Base-by-base conservation (phyloP, 2,888 invertebrate genomes). In the Gibbula magus region DNA sequence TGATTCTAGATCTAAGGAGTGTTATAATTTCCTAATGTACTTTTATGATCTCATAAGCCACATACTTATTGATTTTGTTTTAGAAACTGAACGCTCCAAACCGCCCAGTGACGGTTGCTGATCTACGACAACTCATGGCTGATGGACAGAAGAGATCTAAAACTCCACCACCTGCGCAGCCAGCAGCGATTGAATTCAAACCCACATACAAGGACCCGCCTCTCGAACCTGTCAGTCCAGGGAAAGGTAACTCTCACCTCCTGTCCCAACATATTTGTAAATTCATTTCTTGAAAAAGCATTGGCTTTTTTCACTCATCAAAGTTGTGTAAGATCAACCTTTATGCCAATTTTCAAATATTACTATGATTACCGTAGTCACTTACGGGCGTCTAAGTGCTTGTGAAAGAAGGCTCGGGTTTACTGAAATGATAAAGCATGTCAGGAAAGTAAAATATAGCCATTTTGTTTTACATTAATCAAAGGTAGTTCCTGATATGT, bases 51-150 rank as follows among this genome's bases (percentile, higher is more conserved):
- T 45, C 5, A 45, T 4, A 13, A 45, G 45, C 45, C 13, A 45
- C 5, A 45, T 45, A 10, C 45, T 8, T 45, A 8, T 45, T n/a
- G 10, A 45, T 13, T 1, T 10, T 35, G 51, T 25, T 52, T 32
- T 29, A 52, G 53, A 75, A 75, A 53, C 35, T 54, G 70, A 70
- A 70, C 20, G 70, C 32, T 35, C 39, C 45, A 39, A 84, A 83
- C 29, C 84, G 84, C 51, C 82, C 87, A 78, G 86, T 92, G 53
- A 91, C 91, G 0, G 86, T 92, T n/a, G 89, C 87, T n/a, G 92
- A 93, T 80, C 82, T 93, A n/a, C 86, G 90, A 13, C 83, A 88
- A 35, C 82, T 91, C 73, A 81, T 92, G 78, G 86, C 88, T 29
- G 88, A 88, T 53, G 66, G 81, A 4, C 75, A 83, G 25, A 80